These are phyloP conservation scores for Beroe ovata DNA, from an alignment of 37 sponge, comb jelly and placozoan genomes.

Conservation along the genomic window DNA sequence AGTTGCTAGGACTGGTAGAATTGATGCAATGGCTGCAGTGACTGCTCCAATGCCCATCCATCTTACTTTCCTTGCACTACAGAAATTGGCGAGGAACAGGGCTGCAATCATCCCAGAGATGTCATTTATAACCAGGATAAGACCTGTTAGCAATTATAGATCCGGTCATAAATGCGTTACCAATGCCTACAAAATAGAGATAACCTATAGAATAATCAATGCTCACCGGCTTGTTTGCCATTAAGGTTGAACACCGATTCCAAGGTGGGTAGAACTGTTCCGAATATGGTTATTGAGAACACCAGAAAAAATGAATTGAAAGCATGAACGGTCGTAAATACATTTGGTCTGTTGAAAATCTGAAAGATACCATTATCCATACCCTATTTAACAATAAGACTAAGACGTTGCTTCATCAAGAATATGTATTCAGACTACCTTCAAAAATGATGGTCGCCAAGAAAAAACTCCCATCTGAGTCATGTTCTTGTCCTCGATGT, in stretches of 20 bases:
- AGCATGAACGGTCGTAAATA: slow-evolving; percentile 27
- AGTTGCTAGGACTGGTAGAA: slow-evolving; percentile 1
- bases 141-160: too few species aligned
- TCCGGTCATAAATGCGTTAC: too few species aligned
- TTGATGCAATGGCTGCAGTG: neutral
- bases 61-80: slow-evolving; percentile 47
- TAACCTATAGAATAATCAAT: too few species aligned
- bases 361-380: too few species aligned
- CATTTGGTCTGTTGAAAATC: neutral
- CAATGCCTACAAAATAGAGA: too few species aligned
- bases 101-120: slow-evolving; percentile 35
- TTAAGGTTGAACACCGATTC: slow-evolving; percentile 59
- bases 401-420: too few species aligned
- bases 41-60: slow-evolving; percentile 38
- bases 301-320: neutral
- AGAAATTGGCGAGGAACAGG: slow-evolving; percentile 41
- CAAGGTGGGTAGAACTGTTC: slow-evolving; percentile 19
- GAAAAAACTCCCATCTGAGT: slow-evolving; percentile 10
- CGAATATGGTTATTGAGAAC: slow-evolving; percentile 1
- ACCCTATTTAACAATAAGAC: too few species aligned
- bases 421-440: neutral
- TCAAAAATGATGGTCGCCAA: slow-evolving; percentile 17
- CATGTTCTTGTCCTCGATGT: neutral
- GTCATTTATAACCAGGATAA: slow-evolving; percentile 33
- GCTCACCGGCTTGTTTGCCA: slow-evolving; percentile 46